Evolutionary conservation across 2,113 vertebrate genomes (phyloP).

Genomic region (Neodon shergylaensis): DNA sequence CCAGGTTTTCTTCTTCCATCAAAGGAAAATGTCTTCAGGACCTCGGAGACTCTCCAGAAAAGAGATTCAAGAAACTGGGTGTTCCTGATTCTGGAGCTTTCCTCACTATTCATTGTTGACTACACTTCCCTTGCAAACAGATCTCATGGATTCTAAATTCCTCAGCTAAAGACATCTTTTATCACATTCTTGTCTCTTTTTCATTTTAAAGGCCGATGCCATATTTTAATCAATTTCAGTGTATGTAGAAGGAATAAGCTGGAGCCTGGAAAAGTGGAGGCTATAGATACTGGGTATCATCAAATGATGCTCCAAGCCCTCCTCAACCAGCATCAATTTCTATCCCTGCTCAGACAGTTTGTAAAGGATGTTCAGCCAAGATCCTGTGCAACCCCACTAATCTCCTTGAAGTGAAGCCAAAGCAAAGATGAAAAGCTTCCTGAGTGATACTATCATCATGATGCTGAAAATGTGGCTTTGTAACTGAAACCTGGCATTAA

Average conservation of each 20-base stretch:
- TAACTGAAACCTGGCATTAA: not conserved
- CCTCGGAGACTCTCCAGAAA: not conserved
- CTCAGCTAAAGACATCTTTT: not conserved
- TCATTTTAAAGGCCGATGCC: not conserved
- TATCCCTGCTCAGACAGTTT: not conserved
- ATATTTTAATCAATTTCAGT: not conserved
- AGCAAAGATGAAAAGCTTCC: not conserved
- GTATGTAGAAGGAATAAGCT: not conserved
- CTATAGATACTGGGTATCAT: not conserved
- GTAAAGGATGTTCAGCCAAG: not conserved
- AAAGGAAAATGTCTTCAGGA: not conserved
- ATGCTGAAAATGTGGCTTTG: not conserved
- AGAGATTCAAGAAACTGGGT: not conserved
- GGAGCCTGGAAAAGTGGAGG: not conserved
- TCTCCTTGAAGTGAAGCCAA: not conserved
- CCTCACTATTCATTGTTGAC: not conserved
- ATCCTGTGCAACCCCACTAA: not conserved
- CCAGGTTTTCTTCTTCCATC: not conserved
- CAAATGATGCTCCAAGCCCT: not conserved
- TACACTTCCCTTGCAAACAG: not conserved
- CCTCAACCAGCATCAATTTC: not conserved
- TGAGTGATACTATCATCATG: not conserved
- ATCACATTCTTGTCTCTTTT: not conserved
- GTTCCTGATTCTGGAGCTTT: not conserved
- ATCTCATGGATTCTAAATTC: not conserved